Percentiles rank a stretch among this genome's conserved stretches.
Evolutionary conservation across 2,888 invertebrate species (phyloP).

Genomic region (Empis livida): DNA sequence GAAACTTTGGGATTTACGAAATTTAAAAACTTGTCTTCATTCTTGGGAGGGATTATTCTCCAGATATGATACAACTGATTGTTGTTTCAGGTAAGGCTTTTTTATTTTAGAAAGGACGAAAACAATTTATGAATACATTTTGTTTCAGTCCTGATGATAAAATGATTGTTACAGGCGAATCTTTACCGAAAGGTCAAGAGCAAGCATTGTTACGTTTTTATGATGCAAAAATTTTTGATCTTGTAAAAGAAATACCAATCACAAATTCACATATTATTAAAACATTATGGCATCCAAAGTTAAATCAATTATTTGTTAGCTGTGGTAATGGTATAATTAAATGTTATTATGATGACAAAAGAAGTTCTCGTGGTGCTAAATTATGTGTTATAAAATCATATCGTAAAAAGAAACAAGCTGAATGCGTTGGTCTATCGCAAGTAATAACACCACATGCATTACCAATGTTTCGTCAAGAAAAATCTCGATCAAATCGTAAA

Average conservation of each 20-base stretch:
- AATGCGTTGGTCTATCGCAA: conserved; percentile 79
- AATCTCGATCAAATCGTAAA: conserved; percentile 76
- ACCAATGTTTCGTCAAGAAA: conserved; percentile 87
- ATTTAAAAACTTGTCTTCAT: conserved; percentile 65
- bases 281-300: conserved; percentile 87
- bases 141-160: conserved; percentile 85
- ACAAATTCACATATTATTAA: conserved; percentile 75
- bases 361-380: conserved; percentile 81
- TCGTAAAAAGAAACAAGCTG: conserved; percentile 66
- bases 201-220: conserved; percentile 66
- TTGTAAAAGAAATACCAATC: conserved; percentile 61
- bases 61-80: conserved; percentile 71
- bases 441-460: conserved; percentile 94
- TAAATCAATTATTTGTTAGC: conserved; percentile 93
- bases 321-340: conserved; percentile 84
- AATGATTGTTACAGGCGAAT: conserved; percentile 77
- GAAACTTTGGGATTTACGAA: conserved; percentile 87
- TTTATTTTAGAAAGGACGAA: not conserved
- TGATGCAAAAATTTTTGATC: conserved; percentile 60
- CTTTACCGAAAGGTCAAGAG: conserved; percentile 51
- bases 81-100: conserved; percentile 30
- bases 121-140: not conserved
- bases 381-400: conserved; percentile 73
- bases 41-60: conserved; percentile 60
- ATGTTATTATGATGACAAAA: conserved; percentile 79